phyloP scores from a whole-genome alignment of 2,797 vertebrate genomes.

The Gymnoscopelus braueri region DNA sequence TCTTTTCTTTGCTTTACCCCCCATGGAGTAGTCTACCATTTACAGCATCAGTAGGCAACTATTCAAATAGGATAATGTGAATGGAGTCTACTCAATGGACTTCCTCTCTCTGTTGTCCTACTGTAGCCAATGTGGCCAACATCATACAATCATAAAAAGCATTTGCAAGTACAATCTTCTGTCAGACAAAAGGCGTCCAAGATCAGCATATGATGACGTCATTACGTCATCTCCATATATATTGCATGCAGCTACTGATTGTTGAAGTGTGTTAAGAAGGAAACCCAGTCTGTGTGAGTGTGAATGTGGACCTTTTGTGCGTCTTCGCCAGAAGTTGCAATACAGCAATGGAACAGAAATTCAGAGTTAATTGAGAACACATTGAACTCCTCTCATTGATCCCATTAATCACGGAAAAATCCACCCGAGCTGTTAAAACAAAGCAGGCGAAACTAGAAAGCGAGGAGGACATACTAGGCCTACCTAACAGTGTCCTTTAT shows the following conservation, averaged over 20 bases:
- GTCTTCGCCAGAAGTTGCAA: constrained; percentile 34
- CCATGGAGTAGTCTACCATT: too few species aligned
- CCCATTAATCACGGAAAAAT: constrained; percentile 41
- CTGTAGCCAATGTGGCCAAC: too few species aligned
- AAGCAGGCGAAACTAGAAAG: background rate
- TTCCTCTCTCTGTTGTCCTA: too few species aligned
- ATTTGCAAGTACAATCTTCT: too few species aligned
- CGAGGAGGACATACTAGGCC: too few species aligned
- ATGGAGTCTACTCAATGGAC: too few species aligned
- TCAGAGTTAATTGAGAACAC: constrained; percentile 56
- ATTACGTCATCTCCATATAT: constrained; percentile 43
- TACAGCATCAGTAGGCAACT: too few species aligned
- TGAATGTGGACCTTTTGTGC: constrained; percentile 17
- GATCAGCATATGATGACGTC: background rate
- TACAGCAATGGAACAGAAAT: constrained; percentile 44
- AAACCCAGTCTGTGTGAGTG: constrained; percentile 20
- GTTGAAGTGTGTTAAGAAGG: background rate
- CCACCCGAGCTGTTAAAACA: constrained; percentile 64
- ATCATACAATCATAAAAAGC: too few species aligned
- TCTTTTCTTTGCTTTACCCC: too few species aligned
- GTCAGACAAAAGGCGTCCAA: background rate
- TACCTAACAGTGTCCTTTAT: too few species aligned
- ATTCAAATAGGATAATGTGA: too few species aligned
- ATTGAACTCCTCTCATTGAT: constrained; percentile 45
- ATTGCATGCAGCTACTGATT: constrained; percentile 40